These are phyloP conservation scores for Psettodes erumei DNA, from an alignment of 2,113 vertebrate genomes.

Conservation along the genomic window DNA sequence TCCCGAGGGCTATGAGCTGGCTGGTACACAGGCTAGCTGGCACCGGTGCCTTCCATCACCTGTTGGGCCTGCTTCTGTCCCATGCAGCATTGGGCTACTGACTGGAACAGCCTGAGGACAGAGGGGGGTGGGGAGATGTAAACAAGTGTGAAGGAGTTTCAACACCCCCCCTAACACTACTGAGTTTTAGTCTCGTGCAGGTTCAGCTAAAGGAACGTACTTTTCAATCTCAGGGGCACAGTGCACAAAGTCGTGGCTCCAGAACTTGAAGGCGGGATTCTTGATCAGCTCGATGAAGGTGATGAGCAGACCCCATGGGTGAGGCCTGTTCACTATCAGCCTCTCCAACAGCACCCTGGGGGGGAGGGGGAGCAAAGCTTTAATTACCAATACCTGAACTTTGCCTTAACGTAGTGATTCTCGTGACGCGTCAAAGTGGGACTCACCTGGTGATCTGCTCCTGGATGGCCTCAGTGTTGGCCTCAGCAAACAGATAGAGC, in stretches of 20 bases:
- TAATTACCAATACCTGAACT: neutral
- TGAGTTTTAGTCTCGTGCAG: neutral
- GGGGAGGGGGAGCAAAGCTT: neutral
- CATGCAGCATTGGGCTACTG: slow-evolving; percentile 99
- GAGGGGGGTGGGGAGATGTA: neutral
- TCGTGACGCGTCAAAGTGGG: neutral
- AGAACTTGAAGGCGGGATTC: slow-evolving; percentile 99
- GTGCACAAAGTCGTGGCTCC: slow-evolving; percentile 99
- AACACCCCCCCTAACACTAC: neutral
- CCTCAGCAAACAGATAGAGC: slow-evolving; percentile 98
- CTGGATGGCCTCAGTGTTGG: slow-evolving; percentile 98
- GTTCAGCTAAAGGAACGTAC: slow-evolving; percentile 84
- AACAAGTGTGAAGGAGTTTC: neutral
- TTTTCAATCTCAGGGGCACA: slow-evolving; percentile 99
- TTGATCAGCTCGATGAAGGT: slow-evolving; percentile 99
- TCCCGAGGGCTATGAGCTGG: slow-evolving; percentile 70
- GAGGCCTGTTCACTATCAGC: slow-evolving; percentile 98
- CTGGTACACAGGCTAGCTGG: slow-evolving; percentile 88
- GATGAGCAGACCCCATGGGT: slow-evolving; percentile 99
- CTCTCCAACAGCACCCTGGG: slow-evolving; percentile 95
- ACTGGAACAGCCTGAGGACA: slow-evolving; percentile 94
- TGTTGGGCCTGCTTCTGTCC: slow-evolving; percentile 99
- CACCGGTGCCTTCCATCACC: slow-evolving; percentile 98
- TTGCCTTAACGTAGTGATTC: accelerated
- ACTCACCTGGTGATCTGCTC: slow-evolving; percentile 96